These are phyloP conservation scores for Drosophila acutilabella DNA, from an alignment of 2,888 invertebrate species.

Conservation along the genomic window DNA sequence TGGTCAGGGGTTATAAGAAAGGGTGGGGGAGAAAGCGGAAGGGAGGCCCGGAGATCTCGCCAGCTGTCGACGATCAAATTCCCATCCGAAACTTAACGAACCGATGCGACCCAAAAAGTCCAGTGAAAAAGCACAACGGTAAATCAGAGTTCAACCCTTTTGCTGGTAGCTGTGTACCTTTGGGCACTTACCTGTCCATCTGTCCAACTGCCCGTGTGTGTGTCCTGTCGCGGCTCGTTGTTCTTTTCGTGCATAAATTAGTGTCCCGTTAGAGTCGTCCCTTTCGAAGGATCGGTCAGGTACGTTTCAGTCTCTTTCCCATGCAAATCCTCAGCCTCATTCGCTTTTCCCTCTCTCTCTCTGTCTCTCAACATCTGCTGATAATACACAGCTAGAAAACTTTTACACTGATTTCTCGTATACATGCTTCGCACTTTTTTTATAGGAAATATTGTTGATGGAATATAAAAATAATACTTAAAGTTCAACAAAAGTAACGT, in stretches of 20 bases:
- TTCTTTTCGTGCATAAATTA: slow-evolving; percentile 42
- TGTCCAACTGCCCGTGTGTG: slow-evolving; percentile 5
- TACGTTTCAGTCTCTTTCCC: slow-evolving; percentile 23
- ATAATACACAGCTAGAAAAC: slow-evolving; percentile 2
- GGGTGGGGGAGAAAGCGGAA: slow-evolving; percentile 9
- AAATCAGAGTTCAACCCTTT: slow-evolving; percentile 62
- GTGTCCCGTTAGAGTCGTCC: slow-evolving; percentile 11
- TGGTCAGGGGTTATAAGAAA: not conserved
- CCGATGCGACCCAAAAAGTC: slow-evolving; percentile 27
- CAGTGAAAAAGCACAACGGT: slow-evolving; percentile 23
- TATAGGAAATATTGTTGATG: too few relatives aligned
- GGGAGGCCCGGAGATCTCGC: slow-evolving; percentile 27
- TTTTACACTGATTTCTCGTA: too few relatives aligned
- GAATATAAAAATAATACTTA: too few relatives aligned
- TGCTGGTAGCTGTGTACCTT: not conserved
- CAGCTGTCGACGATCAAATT: slow-evolving; percentile 51
- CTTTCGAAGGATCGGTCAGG: slow-evolving; percentile 53
- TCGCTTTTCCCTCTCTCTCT: not conserved
- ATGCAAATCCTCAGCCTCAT: slow-evolving; percentile 34
- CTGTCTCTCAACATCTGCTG: slow-evolving; percentile 42
- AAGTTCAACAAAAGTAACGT: too few relatives aligned
- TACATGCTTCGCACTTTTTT: too few relatives aligned
- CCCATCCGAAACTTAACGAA: slow-evolving; percentile 2
- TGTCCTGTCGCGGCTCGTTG: slow-evolving; percentile 24
- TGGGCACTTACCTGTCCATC: slow-evolving; percentile 40